Evolutionary conservation across 2,113 vertebrate genomes (phyloP).

Genomic region (Butorides virescens): DNA sequence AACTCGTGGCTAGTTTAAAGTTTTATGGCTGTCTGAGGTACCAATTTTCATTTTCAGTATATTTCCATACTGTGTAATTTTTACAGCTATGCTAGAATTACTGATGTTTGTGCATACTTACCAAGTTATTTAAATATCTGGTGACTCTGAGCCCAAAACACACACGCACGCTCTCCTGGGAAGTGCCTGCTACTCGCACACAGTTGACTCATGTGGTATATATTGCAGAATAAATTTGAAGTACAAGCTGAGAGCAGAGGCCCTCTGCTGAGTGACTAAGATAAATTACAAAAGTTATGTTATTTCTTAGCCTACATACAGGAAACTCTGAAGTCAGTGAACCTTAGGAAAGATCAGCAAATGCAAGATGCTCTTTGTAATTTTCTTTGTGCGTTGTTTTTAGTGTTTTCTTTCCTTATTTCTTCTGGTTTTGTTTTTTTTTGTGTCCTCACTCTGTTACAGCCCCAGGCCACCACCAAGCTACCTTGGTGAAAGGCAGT

Average conservation of each 20-base stretch:
- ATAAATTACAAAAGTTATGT: conserved; percentile 32
- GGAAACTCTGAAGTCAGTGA: conserved; percentile 47
- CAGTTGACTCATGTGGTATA: not conserved
- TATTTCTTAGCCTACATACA: conserved; percentile 42
- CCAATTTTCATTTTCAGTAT: conserved; percentile 23
- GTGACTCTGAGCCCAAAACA: conserved; percentile 23
- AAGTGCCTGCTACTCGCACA: not conserved
- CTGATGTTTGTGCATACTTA: conserved; percentile 31
- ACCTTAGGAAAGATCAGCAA: conserved; percentile 42
- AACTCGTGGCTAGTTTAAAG: not conserved
- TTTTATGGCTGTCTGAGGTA: conserved; percentile 24
- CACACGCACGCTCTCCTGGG: not conserved
- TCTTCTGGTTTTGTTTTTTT: not conserved
- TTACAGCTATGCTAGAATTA: conserved; percentile 39
- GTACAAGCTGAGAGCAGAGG: conserved; percentile 28
- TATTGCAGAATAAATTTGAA: not conserved
- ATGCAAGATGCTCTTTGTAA: not conserved
- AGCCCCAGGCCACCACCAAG: not conserved
- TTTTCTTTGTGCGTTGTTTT: not conserved
- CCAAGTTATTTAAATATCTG: conserved; percentile 7
- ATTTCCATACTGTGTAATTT: conserved; percentile 36
- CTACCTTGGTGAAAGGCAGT: not conserved
- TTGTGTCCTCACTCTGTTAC: not conserved
- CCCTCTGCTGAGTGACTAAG: conserved; percentile 42
- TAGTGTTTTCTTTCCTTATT: not conserved